Evolutionary conservation across 2,113 vertebrate genomes (phyloP).

Genomic region (Gymnogyps californianus): DNA sequence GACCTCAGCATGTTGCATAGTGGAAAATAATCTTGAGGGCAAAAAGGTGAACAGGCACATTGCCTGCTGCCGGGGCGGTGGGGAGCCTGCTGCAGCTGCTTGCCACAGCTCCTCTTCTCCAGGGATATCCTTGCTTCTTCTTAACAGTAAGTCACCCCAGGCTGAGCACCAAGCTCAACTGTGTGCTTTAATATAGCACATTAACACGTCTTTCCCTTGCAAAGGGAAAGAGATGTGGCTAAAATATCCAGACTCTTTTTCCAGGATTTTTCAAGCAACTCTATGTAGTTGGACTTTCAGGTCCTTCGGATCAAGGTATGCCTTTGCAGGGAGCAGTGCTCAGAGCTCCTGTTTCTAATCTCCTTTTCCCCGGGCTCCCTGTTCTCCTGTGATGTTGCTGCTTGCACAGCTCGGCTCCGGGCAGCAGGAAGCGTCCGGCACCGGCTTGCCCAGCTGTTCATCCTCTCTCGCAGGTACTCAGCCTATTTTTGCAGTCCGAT

Average conservation of each 20-base stretch:
- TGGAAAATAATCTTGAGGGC: not conserved
- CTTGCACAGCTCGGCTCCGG: not conserved
- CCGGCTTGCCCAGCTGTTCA: rapidly evolving
- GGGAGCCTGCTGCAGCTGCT: not conserved
- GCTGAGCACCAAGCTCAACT: too few relatives aligned
- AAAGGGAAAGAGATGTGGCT: not conserved
- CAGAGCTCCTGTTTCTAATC: not conserved
- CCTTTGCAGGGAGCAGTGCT: not conserved
- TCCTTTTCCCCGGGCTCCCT: not conserved
- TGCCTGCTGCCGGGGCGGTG: not conserved
- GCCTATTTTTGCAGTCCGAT: rapidly evolving
- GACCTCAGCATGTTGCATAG: rapidly evolving
- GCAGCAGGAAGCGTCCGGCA: not conserved
- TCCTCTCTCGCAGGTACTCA: not conserved
- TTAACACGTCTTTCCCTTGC: not conserved
- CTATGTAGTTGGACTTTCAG: not conserved
- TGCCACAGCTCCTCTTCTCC: not conserved
- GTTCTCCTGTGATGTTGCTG: not conserved
- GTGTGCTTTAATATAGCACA: not conserved
- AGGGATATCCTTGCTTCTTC: not conserved
- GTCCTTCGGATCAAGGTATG: not conserved
- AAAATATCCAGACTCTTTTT: not conserved
- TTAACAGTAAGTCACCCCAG: not conserved
- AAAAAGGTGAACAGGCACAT: not conserved
- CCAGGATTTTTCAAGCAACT: not conserved